A percentile compares a stretch with the other conserved stretches of the same genome.
Evolutionary conservation across 2,888 invertebrate genomes (phyloP).

Genomic region (Stictocephala bisonia): DNA sequence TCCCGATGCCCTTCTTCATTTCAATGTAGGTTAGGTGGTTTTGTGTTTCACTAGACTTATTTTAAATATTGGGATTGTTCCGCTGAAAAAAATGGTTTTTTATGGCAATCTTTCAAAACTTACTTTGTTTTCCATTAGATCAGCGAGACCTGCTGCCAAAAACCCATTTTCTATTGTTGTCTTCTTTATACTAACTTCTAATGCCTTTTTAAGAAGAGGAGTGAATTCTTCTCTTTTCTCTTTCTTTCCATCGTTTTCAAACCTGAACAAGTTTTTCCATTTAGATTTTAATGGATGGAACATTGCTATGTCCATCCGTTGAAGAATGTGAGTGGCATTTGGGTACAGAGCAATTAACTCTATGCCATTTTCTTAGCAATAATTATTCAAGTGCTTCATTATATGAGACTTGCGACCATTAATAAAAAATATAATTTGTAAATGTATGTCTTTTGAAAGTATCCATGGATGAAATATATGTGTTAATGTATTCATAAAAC

Average conservation of each 20-base stretch:
- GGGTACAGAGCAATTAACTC: slow-evolving; percentile 43
- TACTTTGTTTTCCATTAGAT: neutral
- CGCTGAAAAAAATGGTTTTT: too few relatives aligned
- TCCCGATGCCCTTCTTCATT: too few relatives aligned
- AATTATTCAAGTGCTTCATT: slow-evolving; percentile 17
- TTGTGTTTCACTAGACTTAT: too few relatives aligned
- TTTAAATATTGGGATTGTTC: too few relatives aligned
- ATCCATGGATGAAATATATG: slow-evolving; percentile 63
- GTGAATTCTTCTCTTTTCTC: slow-evolving; percentile 4
- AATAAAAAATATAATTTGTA: slow-evolving; percentile 63
- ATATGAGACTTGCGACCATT: slow-evolving; percentile 63
- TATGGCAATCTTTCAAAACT: slow-evolving; percentile 20
- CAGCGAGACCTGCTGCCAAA: neutral
- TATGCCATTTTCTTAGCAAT: slow-evolving; percentile 39
- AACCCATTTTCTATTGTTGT: slow-evolving; percentile 26
- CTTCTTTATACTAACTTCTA: slow-evolving; percentile 23
- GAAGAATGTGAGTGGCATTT: slow-evolving; percentile 47
- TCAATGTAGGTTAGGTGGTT: too few relatives aligned
- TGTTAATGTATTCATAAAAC: slow-evolving; percentile 63
- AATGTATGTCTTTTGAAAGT: slow-evolving; percentile 59
- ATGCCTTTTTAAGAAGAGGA: slow-evolving; percentile 1
- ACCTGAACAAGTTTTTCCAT: slow-evolving; percentile 36
- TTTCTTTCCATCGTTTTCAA: neutral
- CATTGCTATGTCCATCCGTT: slow-evolving; percentile 48
- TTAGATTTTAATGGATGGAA: slow-evolving; percentile 43